phyloP scores from a whole-genome alignment of 2,113 vertebrate species.

The Phoxinus phoxinus region DNA sequence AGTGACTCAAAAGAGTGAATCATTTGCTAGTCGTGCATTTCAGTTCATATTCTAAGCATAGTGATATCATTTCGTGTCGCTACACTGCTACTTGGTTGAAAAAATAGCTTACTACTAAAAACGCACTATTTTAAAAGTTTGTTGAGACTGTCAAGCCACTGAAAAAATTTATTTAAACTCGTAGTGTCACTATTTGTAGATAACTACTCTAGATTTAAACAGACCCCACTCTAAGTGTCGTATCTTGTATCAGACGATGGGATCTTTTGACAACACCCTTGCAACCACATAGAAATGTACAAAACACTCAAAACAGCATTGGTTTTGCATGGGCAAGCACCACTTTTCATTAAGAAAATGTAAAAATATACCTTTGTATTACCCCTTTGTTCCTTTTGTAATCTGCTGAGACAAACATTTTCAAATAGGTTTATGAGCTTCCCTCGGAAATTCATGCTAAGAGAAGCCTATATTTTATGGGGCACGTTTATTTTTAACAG shows the following conservation, averaged over 20 bases:
- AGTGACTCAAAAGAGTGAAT: not conserved
- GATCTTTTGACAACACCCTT: too few relatives aligned
- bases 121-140: not conserved
- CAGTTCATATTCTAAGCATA: not conserved
- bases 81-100: not conserved
- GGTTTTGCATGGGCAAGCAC: too few relatives aligned
- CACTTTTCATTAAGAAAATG: not conserved
- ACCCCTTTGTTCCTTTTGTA: not conserved
- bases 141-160: not conserved
- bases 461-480: constrained; percentile 9
- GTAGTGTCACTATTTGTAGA: not conserved
- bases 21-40: not conserved
- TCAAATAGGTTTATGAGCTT: constrained; percentile 5
- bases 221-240: not conserved
- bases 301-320: too few relatives aligned
- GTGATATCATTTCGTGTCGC: not conserved
- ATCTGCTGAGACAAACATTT: constrained; percentile 9
- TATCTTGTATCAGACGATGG: not conserved
- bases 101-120: not conserved
- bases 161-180: not conserved
- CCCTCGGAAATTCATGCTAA: not conserved
- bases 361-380: not conserved
- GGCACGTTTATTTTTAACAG: constrained; percentile 23
- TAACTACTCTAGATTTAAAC: not conserved
- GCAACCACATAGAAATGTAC: too few relatives aligned